Percentiles rank a stretch among this genome's conserved stretches.
These are phyloP conservation scores for Pardosa pseudoannulata DNA, from an alignment of 2,888 invertebrate genomes.

Conservation along the genomic window DNA sequence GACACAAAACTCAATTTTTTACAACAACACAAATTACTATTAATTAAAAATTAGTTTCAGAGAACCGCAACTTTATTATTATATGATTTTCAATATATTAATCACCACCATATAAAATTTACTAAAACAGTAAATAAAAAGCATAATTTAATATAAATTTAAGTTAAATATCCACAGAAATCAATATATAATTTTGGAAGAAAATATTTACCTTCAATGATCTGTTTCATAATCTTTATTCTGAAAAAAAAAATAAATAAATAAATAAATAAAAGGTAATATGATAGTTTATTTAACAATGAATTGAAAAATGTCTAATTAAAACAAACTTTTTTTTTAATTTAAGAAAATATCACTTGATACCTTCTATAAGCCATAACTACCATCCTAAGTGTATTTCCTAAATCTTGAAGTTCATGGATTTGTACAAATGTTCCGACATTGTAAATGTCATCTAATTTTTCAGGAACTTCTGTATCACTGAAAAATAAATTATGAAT, in stretches of 20 bases:
- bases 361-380: conserved; percentile 93
- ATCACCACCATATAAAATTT: too few species aligned
- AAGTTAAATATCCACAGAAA: too few species aligned
- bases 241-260: conserved; percentile 53
- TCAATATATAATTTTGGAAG: too few species aligned
- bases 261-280: not conserved
- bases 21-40: too few species aligned
- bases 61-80: too few species aligned
- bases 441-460: conserved; percentile 89
- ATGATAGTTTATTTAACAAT: not conserved
- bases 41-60: too few species aligned
- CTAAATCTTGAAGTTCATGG: conserved; percentile 96
- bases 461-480: conserved; percentile 89
- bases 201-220: conserved; percentile 87
- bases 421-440: conserved; percentile 99
- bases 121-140: too few species aligned
- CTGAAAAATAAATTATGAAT: conserved; percentile 76
- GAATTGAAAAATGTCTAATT: not conserved
- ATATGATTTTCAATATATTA: too few species aligned
- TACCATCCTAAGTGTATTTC: conserved; percentile 91
- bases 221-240: conserved; percentile 79
- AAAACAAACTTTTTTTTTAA: too few species aligned
- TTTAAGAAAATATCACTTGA: not conserved
- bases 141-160: too few species aligned
- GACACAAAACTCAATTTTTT: too few species aligned